phyloP scores from a whole-genome alignment of 2,113 vertebrate genomes.

The Trinectes maculatus region DNA sequence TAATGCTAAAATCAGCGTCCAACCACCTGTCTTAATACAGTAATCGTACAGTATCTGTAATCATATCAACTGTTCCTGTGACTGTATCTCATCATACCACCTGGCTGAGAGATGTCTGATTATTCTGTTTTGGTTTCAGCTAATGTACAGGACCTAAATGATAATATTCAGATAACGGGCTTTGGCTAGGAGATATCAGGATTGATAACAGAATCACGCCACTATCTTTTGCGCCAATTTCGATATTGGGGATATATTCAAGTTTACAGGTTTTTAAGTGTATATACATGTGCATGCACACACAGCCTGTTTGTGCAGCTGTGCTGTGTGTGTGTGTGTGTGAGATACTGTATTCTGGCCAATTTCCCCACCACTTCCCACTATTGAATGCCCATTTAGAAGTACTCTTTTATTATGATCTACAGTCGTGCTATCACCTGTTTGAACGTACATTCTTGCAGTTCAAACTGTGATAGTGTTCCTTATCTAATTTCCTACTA shows the following conservation, averaged over 20 bases:
- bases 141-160: constrained; percentile 27
- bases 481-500: constrained; percentile 55
- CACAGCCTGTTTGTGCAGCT: constrained; percentile 52
- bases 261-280: constrained; percentile 13
- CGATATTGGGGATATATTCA: constrained; percentile 9
- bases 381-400: constrained; percentile 25
- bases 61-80: constrained; percentile 46
- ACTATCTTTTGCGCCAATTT: constrained; percentile 14
- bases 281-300: constrained; percentile 1
- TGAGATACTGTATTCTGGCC: constrained; percentile 34
- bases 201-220: constrained; percentile 25
- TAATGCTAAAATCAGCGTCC: constrained; percentile 37
- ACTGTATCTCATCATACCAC: constrained; percentile 39
- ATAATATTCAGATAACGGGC: constrained; percentile 34
- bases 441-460: constrained; percentile 42
- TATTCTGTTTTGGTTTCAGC: constrained; percentile 45
- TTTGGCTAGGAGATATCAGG: constrained; percentile 31
- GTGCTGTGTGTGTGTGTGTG: constrained; percentile 23
- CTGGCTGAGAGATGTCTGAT: constrained; percentile 33
- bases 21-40: constrained; percentile 52
- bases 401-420: constrained; percentile 28
- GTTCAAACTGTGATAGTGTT: constrained; percentile 14
- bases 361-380: constrained; percentile 42
- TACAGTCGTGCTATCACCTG: constrained; percentile 32
- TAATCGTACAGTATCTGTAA: constrained; percentile 26